phyloP scores from a whole-genome alignment of 2,888 invertebrate species.

The Cheilosia vulpina region DNA sequence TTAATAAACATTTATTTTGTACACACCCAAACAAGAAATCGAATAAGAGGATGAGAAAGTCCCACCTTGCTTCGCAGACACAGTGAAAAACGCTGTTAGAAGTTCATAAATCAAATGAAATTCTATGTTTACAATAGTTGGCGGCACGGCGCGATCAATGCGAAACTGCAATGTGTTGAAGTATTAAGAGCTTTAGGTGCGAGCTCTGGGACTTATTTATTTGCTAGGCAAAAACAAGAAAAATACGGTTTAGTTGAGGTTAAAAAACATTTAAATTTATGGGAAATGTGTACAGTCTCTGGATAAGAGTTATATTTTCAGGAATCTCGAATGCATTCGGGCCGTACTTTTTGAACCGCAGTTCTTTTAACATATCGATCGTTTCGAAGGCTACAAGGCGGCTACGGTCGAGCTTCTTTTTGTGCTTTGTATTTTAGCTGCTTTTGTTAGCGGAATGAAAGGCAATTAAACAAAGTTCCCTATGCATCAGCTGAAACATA shows the following conservation, averaged over 20 bases:
- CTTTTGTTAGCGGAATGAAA: too few species aligned
- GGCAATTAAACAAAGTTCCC: too few species aligned
- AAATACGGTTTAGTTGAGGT: not conserved
- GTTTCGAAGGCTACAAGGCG: too few species aligned
- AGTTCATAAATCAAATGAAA: not conserved
- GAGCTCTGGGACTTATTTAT: not conserved
- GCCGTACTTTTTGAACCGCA: too few species aligned
- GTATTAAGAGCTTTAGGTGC: not conserved
- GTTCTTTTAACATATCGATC: too few species aligned
- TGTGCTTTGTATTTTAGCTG: too few species aligned
- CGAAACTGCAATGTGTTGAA: constrained; percentile 2
- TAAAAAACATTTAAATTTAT: not conserved
- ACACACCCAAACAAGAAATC: too few species aligned
- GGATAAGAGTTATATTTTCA: not conserved
- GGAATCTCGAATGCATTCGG: too few species aligned
- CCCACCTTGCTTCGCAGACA: not conserved
- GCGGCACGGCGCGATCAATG: not conserved
- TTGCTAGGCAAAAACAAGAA: not conserved
- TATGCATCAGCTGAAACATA: too few species aligned
- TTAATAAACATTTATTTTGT: too few species aligned
- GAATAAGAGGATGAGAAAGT: not conserved
- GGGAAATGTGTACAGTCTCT: not conserved
- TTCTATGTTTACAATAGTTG: not conserved
- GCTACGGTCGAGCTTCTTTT: too few species aligned
- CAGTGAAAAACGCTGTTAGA: not conserved